A percentile compares a stretch with the other conserved stretches of the same genome.
These are phyloP conservation scores for Drosophila paramelanica DNA, from an alignment of 2,888 invertebrate species.

Conservation along the genomic window DNA sequence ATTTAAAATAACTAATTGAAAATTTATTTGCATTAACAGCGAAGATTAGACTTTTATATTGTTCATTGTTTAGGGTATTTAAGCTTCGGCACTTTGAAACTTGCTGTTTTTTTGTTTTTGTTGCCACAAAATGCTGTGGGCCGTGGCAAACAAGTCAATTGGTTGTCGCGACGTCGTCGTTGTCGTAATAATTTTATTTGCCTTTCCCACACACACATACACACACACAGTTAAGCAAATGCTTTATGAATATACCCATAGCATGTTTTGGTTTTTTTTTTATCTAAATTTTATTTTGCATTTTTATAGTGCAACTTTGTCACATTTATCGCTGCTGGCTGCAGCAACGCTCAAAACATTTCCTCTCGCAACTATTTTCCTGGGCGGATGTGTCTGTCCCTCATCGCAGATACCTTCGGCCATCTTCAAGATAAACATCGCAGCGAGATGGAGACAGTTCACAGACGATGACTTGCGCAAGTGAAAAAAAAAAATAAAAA, in stretches of 20 bases:
- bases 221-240: not conserved
- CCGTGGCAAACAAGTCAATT: slow-evolving; percentile 56
- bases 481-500: slow-evolving; percentile 23
- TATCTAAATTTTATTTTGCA: slow-evolving; percentile 47
- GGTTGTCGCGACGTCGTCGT: slow-evolving; percentile 35
- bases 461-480: slow-evolving; percentile 58
- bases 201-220: slow-evolving; percentile 71
- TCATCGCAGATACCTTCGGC: slow-evolving; percentile 25
- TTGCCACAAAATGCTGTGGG: slow-evolving; percentile 45
- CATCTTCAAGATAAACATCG: slow-evolving; percentile 63
- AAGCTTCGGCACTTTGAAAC: not conserved
- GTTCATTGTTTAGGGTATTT: slow-evolving; percentile 7
- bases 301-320: slow-evolving; percentile 66
- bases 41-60: no score
- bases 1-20: no score
- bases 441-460: slow-evolving; percentile 23
- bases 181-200: slow-evolving; percentile 71
- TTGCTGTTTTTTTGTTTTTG: not conserved
- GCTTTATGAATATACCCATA: slow-evolving; percentile 21
- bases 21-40: no score
- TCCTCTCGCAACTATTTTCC: slow-evolving; percentile 64
- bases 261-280: slow-evolving; percentile 1
- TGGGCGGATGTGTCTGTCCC: slow-evolving; percentile 63
- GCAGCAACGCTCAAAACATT: slow-evolving; percentile 56
- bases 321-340: slow-evolving; percentile 65